Evolutionary conservation across 1,140 invertebrate species (phyloP).

Genomic region (Drosophila bocqueti): DNA sequence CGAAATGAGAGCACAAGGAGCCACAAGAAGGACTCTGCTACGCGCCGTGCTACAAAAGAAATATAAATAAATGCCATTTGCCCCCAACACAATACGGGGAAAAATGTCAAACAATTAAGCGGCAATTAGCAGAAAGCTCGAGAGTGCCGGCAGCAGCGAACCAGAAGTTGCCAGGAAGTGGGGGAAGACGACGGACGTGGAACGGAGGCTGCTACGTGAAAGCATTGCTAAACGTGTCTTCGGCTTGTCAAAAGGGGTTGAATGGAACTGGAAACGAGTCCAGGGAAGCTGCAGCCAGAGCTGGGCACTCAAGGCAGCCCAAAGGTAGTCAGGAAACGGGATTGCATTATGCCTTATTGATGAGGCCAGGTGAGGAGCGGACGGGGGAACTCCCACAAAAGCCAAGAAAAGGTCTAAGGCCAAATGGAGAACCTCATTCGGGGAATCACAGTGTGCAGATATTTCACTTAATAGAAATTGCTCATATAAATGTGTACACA

Average conservation of each 20-base stretch:
- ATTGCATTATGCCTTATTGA: slow-evolving; percentile 71
- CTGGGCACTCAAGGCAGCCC: slow-evolving; percentile 21
- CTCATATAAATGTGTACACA: too few relatives aligned
- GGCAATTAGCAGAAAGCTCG: slow-evolving; percentile 70
- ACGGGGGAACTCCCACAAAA: not conserved
- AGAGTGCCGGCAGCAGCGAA: slow-evolving; percentile 26
- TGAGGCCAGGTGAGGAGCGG: slow-evolving; percentile 20
- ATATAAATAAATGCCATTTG: slow-evolving; percentile 64
- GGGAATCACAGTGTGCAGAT: slow-evolving; percentile 1
- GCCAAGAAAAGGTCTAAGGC: not conserved
- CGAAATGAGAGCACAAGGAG: slow-evolving; percentile 21
- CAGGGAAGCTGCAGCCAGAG: slow-evolving; percentile 5
- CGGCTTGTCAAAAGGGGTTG: slow-evolving; percentile 51
- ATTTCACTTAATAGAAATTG: not conserved
- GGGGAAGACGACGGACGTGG: slow-evolving; percentile 9
- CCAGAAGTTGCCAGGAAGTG: slow-evolving; percentile 8
- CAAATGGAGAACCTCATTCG: not conserved
- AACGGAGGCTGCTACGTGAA: slow-evolving; percentile 46
- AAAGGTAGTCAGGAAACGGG: slow-evolving; percentile 29
- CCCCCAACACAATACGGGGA: slow-evolving; percentile 44
- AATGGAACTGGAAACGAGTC: not conserved
- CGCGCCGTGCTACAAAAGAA: slow-evolving; percentile 42
- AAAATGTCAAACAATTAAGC: slow-evolving; percentile 80
- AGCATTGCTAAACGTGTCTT: slow-evolving; percentile 76
- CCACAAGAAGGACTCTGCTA: slow-evolving; percentile 15